Base-by-base conservation (phyloP, 2,888 invertebrate species). In the Myopa tessellatipennis region DNA sequence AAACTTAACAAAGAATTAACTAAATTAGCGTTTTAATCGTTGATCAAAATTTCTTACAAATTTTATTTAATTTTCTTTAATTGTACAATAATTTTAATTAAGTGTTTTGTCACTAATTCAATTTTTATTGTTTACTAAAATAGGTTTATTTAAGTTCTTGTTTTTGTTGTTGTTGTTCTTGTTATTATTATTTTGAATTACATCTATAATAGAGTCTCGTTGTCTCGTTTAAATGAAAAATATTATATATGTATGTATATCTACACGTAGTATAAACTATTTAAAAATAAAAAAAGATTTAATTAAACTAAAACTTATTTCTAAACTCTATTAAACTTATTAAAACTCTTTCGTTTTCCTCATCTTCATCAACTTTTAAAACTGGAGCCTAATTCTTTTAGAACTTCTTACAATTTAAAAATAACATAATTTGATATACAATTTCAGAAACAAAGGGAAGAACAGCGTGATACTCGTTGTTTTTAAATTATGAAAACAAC, bases 191-290 rank as follows among this genome's bases (percentile, higher is more conserved):
- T 26, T 71, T 55, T 45, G 74, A 73, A 79, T 78, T 71, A 40
- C 75, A 77, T 73, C 75, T 78, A 75, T 78, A 75, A 79, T 79
- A 83, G 82, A 83, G 84, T 84, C 83, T 84, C 83, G 82, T 83
- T 83, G 83, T 84, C 83, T 84, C 83, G 79, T 83, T 79, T 82
- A 79, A 74, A 80, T 58, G 5, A 81, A 78, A 78, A 77, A 67
- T 73, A 58, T 38, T 18, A 70, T n/a, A 14, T 69, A 65, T 40
- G 1, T 45, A 45, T 45, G 45, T 45, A 45, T 10, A 10, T 45
- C 45, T 45, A 45, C 45, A 10, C 7, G 10, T 3, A 8, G 45
- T 73, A 36, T n/a, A 55, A 58, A 63, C 74, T 69, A 45, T 14
- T 65, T 63, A 50, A 74, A 63, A 61, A 12, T 36, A 65, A 65